Evolutionary conservation across 92 coral and sea anemone species (phyloP), one percentile per base, ranked within the genome.

Genomic region (Palythoa caribaeorum): DNA sequence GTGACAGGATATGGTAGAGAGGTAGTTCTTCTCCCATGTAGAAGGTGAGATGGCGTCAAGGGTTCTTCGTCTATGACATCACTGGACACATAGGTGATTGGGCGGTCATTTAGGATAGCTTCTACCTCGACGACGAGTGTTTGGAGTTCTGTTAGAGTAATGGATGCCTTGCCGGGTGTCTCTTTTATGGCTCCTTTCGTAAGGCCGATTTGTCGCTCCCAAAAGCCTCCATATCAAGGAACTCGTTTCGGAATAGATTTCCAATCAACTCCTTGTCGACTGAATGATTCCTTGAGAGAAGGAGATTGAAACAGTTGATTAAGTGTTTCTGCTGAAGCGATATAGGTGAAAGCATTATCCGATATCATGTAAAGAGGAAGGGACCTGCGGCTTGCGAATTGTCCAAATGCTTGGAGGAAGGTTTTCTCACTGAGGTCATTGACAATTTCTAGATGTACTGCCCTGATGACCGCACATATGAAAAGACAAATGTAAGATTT

Each of bases 291-390:
- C 28, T 28, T 28, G 28, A 28, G 28, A 28, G 28, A 28, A 28
- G 28, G 28, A 28, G 28, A 28, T 28, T 28, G 0, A 28, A 28
- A 28, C 28, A 28, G 28, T 28, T 28, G 28, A 28, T 28, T 28
- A 28, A 28, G 28, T 28, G 28, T 28, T 20, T 84, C 83, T 28
- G 94, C 90, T 15, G 94, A 79, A 0, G 90, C 38, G 1, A 83
- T 73, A 65, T 78, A 91, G 16, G 93, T 92, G 37, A 91, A 65
- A 1, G 94, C 93, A 74, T 94, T 94, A 60, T 90, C 92, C 3
- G 96, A 89, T 3, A 94, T 87, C 89, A 94, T 88, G 54, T 28
- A 3, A 11, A 1, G 20, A 6, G 48, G 76, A 2, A 75, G 57
- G 11, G 79, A 75, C 40, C 63, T 39, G 2, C 92, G 76, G 48